Evolutionary conservation across 2,888 invertebrate genomes (phyloP).

Genomic region (Melinaea marsaeus): DNA sequence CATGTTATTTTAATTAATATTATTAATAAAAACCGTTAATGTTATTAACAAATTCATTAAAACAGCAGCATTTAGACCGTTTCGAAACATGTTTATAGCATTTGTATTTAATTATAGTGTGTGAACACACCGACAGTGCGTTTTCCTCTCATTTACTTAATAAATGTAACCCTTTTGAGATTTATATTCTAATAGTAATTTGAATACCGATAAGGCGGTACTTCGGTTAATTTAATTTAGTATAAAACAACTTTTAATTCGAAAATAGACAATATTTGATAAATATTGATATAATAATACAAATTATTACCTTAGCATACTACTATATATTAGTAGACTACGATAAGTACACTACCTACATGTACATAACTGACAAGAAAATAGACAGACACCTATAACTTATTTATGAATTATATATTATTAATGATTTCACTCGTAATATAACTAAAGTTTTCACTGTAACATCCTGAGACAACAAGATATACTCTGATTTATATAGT

Average conservation of each 20-base stretch:
- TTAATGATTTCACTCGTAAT: neutral
- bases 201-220: too few species aligned
- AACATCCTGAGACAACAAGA: neutral
- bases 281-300: too few species aligned
- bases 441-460: neutral
- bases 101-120: constrained; percentile 30
- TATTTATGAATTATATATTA: neutral
- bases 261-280: too few species aligned
- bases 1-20: too few species aligned
- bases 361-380: too few species aligned
- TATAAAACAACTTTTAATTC: too few species aligned
- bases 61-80: constrained; percentile 23
- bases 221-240: too few species aligned
- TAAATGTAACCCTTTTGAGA: neutral
- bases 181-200: too few species aligned
- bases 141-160: neutral
- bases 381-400: neutral
- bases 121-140: constrained; percentile 1
- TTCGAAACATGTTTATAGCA: constrained; percentile 25
- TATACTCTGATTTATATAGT: neutral
- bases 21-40: too few species aligned
- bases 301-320: neutral
- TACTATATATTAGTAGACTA: neutral
- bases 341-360: too few species aligned
- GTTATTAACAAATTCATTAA: constrained; percentile 8